Percentiles rank a stretch among this genome's conserved stretches.
Conservation (phyloP, 2,888 invertebrate genomes). For the Harpalus rufipes region DNA sequence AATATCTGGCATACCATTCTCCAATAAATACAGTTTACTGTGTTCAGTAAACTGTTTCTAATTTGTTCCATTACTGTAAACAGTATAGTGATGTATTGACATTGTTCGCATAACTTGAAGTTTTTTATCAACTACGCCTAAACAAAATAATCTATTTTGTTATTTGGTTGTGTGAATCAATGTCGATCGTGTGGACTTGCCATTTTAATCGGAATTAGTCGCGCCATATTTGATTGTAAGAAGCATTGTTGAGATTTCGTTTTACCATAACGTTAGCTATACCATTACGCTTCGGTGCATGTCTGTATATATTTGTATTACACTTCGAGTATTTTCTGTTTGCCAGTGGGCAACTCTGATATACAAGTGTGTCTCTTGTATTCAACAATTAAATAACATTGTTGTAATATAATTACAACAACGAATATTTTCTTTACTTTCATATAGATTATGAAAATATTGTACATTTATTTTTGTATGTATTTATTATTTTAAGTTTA, state of each 20-base stretch:
- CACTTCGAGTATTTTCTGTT: constrained; percentile 48
- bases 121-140: constrained; percentile 17
- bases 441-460: constrained; percentile 46
- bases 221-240: constrained; percentile 69
- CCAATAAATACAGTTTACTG: constrained; percentile 13
- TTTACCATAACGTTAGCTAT: constrained; percentile 64
- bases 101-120: constrained; percentile 26
- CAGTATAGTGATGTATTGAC: constrained; percentile 24
- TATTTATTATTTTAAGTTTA: constrained; percentile 48
- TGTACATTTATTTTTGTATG: constrained; percentile 54
- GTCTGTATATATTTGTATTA: constrained; percentile 63
- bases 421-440: constrained; percentile 12
- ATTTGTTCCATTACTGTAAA: constrained; percentile 14
- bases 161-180: constrained; percentile 27
- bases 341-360: constrained; percentile 47
- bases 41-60: not conserved
- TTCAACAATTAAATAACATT: constrained; percentile 46
- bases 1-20: constrained; percentile 17
- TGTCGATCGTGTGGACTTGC: constrained; percentile 67
- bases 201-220: constrained; percentile 67
- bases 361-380: constrained; percentile 55
- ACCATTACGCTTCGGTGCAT: constrained; percentile 65
- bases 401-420: constrained; percentile 51
- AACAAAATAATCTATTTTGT: constrained; percentile 30
- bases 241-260: constrained; percentile 62